phyloP scores from a whole-genome alignment of 2,888 invertebrate genomes.

The Marasmarcha lunaedactyla region DNA sequence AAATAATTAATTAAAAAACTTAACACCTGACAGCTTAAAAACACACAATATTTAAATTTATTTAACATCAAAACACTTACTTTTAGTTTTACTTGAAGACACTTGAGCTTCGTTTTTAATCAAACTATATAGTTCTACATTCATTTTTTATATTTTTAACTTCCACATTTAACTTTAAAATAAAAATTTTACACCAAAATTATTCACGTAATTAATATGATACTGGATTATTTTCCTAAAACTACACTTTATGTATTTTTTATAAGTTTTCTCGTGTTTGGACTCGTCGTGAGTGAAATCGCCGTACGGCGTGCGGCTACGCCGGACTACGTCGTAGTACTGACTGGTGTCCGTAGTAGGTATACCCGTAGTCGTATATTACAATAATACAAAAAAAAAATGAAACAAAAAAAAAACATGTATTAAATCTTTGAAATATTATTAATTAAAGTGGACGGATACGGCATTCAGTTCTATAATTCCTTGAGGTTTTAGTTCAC shows the following conservation, averaged over 20 bases:
- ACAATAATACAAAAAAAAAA: no score
- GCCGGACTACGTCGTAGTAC: constrained; percentile 56
- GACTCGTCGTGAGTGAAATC: constrained; percentile 13
- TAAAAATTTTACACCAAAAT: neutral
- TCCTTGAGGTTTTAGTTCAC: no score
- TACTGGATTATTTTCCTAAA: neutral
- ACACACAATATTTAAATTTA: no score
- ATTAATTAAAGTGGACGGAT: no score
- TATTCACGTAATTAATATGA: neutral
- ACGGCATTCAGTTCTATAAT: no score
- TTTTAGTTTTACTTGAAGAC: constrained; percentile 16
- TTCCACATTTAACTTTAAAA: constrained; percentile 16
- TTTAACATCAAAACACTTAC: constrained; percentile 29
- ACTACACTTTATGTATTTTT: constrained; percentile 4
- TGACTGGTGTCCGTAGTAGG: constrained; percentile 25
- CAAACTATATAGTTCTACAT: constrained; percentile 39
- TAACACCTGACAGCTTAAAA: no score
- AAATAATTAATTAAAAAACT: no score
- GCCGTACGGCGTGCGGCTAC: constrained; percentile 44
- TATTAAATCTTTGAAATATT: no score
- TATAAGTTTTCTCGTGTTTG: no score
- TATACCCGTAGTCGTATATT: neutral
- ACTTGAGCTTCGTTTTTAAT: constrained; percentile 33
- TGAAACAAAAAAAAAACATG: no score
- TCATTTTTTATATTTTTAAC: constrained; percentile 35